A percentile compares a stretch with the other conserved stretches of the same genome.
phyloP scores from a whole-genome alignment of 92 coral and sea anemone genomes.

The Isaurus tuberculatus region DNA sequence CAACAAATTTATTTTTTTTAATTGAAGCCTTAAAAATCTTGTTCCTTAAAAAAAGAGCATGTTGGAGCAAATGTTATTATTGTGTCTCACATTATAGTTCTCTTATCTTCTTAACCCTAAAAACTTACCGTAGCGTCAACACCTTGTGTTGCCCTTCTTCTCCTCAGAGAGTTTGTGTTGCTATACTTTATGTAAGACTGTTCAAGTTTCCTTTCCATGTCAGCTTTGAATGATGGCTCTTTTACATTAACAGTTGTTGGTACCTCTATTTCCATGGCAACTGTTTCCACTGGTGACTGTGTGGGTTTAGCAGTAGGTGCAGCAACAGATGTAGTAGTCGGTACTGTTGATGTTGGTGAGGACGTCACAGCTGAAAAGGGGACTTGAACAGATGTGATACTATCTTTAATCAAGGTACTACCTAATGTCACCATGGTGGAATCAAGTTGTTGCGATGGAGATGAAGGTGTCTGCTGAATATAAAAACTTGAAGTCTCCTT shows the following conservation, averaged over 20 bases:
- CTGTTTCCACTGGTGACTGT: neutral
- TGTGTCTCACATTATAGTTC: too few species aligned
- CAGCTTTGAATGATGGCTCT: slow-evolving; percentile 8
- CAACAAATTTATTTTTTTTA: too few species aligned
- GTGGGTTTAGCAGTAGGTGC: slow-evolving; percentile 32
- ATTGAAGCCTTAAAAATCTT: too few species aligned
- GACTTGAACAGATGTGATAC: slow-evolving; percentile 19
- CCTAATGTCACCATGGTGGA: slow-evolving; percentile 3
- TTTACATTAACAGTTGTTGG: slow-evolving; percentile 16
- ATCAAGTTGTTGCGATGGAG: neutral
- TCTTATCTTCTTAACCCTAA: neutral
- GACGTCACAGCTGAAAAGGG: slow-evolving; percentile 31
- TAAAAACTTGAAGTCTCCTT: neutral
- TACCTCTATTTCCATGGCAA: slow-evolving; percentile 34
- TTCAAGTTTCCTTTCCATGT: slow-evolving; percentile 49
- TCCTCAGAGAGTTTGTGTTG: slow-evolving; percentile 13
- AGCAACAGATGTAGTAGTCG: slow-evolving; percentile 15
- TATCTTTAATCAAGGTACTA: slow-evolving; percentile 16
- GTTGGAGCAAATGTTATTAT: too few species aligned
- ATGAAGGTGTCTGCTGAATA: neutral
- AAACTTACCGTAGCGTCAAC: slow-evolving; percentile 39
- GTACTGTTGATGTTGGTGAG: slow-evolving; percentile 25
- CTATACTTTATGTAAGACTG: slow-evolving; percentile 28
- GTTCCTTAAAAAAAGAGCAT: too few species aligned
- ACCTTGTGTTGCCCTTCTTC: slow-evolving; percentile 42